Evolutionary conservation across 2,888 invertebrate species (phyloP).

Genomic region (Cephus runcator): DNA sequence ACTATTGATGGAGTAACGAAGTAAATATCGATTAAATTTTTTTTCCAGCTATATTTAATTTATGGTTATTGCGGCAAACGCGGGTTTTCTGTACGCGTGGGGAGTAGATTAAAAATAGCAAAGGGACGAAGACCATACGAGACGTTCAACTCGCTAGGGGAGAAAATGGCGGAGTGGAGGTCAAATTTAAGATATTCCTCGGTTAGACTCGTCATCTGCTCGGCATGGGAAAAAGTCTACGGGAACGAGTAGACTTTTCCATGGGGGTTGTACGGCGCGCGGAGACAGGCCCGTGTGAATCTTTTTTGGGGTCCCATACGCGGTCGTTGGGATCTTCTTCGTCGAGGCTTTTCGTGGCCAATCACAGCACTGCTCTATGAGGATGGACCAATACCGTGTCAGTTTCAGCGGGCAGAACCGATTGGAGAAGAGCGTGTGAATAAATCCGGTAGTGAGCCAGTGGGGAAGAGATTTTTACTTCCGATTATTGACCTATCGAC

Average conservation of each 20-base stretch:
- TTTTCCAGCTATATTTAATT: not conserved
- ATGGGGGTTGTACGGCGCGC: constrained; percentile 8
- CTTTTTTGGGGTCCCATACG: constrained; percentile 17
- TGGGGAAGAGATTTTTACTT: not conserved
- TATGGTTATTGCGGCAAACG: not conserved
- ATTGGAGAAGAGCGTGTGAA: not conserved
- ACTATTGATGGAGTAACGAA: not conserved
- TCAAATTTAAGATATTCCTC: constrained; percentile 21
- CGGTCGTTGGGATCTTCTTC: constrained; percentile 13
- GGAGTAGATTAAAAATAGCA: not conserved
- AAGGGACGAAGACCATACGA: not conserved
- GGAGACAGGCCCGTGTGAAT: constrained; percentile 21
- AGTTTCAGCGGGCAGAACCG: not conserved
- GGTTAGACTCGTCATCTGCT: constrained; percentile 17
- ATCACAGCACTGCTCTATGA: not conserved
- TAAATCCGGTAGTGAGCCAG: not conserved
- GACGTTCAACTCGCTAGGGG: not conserved
- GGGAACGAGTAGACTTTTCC: constrained; percentile 11
- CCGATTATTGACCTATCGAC: constrained; percentile 1
- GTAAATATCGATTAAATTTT: not conserved
- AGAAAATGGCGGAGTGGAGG: constrained; percentile 17
- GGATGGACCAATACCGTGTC: not conserved
- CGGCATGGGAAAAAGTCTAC: constrained; percentile 8
- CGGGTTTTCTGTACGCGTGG: not conserved
- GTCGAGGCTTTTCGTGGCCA: not conserved